Evolutionary conservation across 2,113 vertebrate species (phyloP).

Genomic region (Plotosus lineatus): DNA sequence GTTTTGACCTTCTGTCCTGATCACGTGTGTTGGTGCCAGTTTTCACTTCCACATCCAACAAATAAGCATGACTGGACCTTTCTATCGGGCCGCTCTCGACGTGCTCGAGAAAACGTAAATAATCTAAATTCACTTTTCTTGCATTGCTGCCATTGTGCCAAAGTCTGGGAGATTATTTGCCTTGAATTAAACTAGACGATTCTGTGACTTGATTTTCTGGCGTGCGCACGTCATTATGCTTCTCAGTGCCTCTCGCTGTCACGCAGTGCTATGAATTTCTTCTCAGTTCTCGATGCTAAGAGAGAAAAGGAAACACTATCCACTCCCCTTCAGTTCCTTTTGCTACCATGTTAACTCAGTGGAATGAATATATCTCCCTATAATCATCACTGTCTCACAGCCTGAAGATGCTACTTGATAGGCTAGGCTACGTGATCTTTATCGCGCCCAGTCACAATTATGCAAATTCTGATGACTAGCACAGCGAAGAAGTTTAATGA

Average conservation of each 20-base stretch:
- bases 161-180: slow-evolving; percentile 13
- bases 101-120: slow-evolving; percentile 36
- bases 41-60: slow-evolving; percentile 15
- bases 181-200: slow-evolving; percentile 33
- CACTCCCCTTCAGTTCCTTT: neutral
- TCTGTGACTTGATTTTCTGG: neutral
- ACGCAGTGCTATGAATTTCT: neutral
- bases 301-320: neutral
- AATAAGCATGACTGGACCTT: slow-evolving; percentile 25
- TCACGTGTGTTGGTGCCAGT: slow-evolving; percentile 16
- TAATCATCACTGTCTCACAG: neutral
- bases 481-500: slow-evolving; percentile 27
- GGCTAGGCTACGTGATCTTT: neutral
- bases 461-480: slow-evolving; percentile 14
- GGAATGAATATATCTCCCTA: slow-evolving; percentile 5
- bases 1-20: slow-evolving; percentile 6
- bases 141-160: slow-evolving; percentile 40
- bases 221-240: neutral
- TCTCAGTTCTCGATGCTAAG: neutral
- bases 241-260: neutral
- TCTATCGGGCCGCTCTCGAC: slow-evolving; percentile 26
- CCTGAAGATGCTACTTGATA: neutral
- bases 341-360: slow-evolving; percentile 6
- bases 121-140: slow-evolving; percentile 39
- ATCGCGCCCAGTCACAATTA: neutral